Percentiles rank a stretch among this genome's conserved stretches.
phyloP scores from a whole-genome alignment of 2,113 vertebrate species.

The Rhabdornis inornatus region DNA sequence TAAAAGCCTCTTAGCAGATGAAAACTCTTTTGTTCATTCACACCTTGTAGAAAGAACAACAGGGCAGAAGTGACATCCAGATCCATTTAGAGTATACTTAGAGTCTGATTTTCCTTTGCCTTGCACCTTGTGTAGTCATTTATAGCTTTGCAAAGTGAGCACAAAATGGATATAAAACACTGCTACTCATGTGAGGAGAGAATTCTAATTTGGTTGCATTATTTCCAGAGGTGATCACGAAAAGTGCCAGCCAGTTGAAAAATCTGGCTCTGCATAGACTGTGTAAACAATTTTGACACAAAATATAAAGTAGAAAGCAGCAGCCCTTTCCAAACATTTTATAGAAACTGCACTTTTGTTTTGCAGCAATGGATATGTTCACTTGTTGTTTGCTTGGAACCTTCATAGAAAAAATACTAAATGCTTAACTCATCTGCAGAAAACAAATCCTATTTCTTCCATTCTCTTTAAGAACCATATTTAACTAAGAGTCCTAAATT shows the following conservation, averaged over 20 bases:
- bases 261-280: neutral
- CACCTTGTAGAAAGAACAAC: slow-evolving; percentile 65
- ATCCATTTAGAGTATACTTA: slow-evolving; percentile 41
- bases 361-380: neutral
- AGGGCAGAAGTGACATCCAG: slow-evolving; percentile 58
- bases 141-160: slow-evolving; percentile 27
- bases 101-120: slow-evolving; percentile 18
- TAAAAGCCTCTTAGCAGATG: slow-evolving; percentile 60
- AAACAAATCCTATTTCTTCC: neutral
- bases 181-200: neutral
- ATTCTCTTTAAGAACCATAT: neutral
- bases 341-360: neutral
- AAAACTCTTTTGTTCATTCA: slow-evolving; percentile 61
- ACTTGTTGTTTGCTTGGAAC: neutral
- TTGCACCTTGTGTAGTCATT: slow-evolving; percentile 42
- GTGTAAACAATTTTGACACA: slow-evolving; percentile 20
- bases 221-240: slow-evolving; percentile 27
- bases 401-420: neutral
- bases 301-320: neutral
- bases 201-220: slow-evolving; percentile 37
- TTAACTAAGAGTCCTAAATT: neutral
- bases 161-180: slow-evolving; percentile 28
- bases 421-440: neutral
- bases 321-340: neutral
- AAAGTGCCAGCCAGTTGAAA: slow-evolving; percentile 6